Base-by-base conservation (phyloP, 2,888 invertebrate species). In the Isoperla grammatica region DNA sequence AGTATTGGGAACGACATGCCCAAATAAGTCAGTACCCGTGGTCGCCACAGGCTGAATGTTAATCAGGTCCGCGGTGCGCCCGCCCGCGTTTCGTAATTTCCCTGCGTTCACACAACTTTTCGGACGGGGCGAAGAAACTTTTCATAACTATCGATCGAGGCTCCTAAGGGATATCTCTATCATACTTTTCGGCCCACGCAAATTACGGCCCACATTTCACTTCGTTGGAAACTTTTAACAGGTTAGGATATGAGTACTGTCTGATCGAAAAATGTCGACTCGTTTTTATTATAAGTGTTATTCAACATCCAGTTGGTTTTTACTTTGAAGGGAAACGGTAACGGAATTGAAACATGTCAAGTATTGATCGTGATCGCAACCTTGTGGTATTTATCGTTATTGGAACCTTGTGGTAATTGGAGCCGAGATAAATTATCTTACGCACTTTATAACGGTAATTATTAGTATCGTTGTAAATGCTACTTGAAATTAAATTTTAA, bases 41-140 rank as follows among this genome's bases (percentile, higher is more conserved):
- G 12, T 45, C 17, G 45, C 45, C 45, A 45, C 45, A n/a, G 45
- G 45, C 45, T 3, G 45, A 13, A 45, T 45, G 45, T n/a, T 45
- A 45, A 45, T 45, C 15, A 45, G 45, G 5, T 15, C 37, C 37
- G 6, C 37, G 6, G 6, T 11, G 6, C 37, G 6, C 11, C 11
- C 37, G 13, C 45, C 19, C 45, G 45, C 9, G 45, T 45, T 45
- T 17, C 5, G 17, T 45, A 12, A 45, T 45, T 45, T 17, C 42
- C 45, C 15, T 11, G 17, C 42, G 8, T 5, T 15, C n/a, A 4
- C 15, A 2, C 15, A 45, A 45, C 45, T 45, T 45, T 45, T 45
- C 45, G 11, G 45, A 5, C 45, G 45, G 6, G 45, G 45, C 15
- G 11, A 3, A 17, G 17, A 19, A 45, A 45, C 17, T 45, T 45